Evolutionary conservation across 2,797 vertebrate genomes (phyloP), one percentile per base, ranked within the genome.

Genomic region (Malurus splendens): DNA sequence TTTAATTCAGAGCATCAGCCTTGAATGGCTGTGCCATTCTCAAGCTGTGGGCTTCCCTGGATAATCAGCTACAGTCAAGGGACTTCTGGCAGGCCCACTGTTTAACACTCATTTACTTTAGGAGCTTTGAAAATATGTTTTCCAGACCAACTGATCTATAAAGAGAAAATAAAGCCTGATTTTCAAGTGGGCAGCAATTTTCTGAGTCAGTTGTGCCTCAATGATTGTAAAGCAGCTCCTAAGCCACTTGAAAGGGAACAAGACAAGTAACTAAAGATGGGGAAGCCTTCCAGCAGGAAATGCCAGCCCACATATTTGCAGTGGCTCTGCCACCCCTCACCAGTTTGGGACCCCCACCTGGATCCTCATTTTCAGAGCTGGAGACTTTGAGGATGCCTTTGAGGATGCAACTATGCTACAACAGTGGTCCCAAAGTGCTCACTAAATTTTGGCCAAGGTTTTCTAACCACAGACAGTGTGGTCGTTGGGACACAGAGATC

Each of bases 11-110:
- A 86, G 10, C 14, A 30, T 20, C 38, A 66, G 45, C 18, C 32
- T 51, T 1, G 0, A n/a, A 33, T 17, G 42, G 11, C 25, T 2
- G 0, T 44, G 41, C 20, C 15, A 10, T 17, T 6, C 10, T 18
- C 7, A 5, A 74, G 24, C 28, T 2, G 0, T 7, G 32, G 32
- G 54, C 24, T 80, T 51, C 32, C 39, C 50, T 7, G 13, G 55
- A 30, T 22, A n/a, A 44, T 41, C 18, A 73, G 32, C 32, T 55
- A 12, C 42, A 38, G 13, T 45, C 36, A 93, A 50, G 14, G 30
- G 19, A 39, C 36, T 14, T 11, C 19, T 52, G 56, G 23, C 18
- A 68, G 27, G 14, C 28, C n/a, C 30, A 16, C 52, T 62, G 14
- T 30, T 55, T 30, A 70, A 65, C 15, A n/a, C 9, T 13, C 14